A percentile compares a stretch with the other conserved stretches of the same genome.
These are phyloP conservation scores for Crocodylus rhombifer DNA, from an alignment of 2,797 vertebrate genomes.

Conservation along the genomic window DNA sequence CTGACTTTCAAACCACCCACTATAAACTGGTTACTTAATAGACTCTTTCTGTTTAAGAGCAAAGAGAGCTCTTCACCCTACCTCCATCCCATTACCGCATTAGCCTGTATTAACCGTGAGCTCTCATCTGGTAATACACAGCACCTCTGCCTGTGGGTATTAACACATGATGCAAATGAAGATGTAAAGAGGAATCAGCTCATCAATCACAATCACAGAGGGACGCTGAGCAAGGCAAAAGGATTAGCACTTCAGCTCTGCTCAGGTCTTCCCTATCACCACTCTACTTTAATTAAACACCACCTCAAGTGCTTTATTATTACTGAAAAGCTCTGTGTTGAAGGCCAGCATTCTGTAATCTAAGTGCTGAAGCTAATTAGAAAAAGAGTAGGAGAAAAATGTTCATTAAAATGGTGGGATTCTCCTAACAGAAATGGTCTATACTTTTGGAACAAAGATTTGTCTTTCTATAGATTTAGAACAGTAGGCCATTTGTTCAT, in stretches of 20 bases:
- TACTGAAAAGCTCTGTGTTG: conserved; percentile 53
- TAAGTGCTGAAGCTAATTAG: conserved; percentile 77
- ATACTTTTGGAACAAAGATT: conserved; percentile 63
- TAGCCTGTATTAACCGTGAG: conserved; percentile 56
- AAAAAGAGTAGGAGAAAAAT: conserved; percentile 64
- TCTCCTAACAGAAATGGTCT: conserved; percentile 67
- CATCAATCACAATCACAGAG: conserved; percentile 85
- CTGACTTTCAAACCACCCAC: neutral
- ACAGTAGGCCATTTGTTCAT: neutral
- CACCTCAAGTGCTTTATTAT: conserved; percentile 78
- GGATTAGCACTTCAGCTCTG: conserved; percentile 79
- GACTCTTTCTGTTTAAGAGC: conserved; percentile 44
- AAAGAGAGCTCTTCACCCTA: conserved; percentile 42
- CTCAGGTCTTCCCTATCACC: conserved; percentile 76
- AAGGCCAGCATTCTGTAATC: conserved; percentile 59
- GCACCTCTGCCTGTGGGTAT: conserved; percentile 71
- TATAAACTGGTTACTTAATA: conserved; percentile 57
- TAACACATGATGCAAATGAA: conserved; percentile 82
- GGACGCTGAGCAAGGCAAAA: conserved; percentile 77
- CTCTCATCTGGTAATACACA: conserved; percentile 63
- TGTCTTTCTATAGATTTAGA: conserved; percentile 67
- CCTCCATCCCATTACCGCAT: conserved; percentile 56
- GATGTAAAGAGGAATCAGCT: conserved; percentile 82
- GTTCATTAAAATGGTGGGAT: conserved; percentile 71
- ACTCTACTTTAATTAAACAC: conserved; percentile 86